Base-by-base conservation (phyloP, 1,140 invertebrate genomes). In the Hormaphis cornu region DNA sequence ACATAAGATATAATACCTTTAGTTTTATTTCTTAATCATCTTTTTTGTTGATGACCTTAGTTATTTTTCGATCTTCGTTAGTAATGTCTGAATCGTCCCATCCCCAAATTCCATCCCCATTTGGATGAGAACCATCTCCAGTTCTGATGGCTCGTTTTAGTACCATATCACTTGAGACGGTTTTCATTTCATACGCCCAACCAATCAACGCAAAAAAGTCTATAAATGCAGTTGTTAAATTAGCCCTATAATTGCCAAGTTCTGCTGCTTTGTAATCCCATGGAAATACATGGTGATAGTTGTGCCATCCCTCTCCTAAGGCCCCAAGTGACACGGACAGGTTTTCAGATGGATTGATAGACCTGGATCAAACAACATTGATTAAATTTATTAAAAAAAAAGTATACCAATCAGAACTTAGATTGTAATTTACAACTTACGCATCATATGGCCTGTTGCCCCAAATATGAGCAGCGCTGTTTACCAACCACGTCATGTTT, bases 231-330 rank as follows among this genome's bases (percentile, higher is more conserved):
- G 87, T 91, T 0, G 91, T 94, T 46, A 88, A 80, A 75, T 96
- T 97, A 14, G 87, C 78, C 14, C 82, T 82, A 78, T 88, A 90
- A 74, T 85, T 83, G 37, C 91, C 89, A 1, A 91, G 80, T 76
- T 92, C 90, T 8, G 89, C 82, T 1, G 90, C 87, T 76, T 91
- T 89, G 81, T 95, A 95, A 76, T 97, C 94, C 85, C 90, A 91
- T 0, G 95, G 95, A 80, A 97, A 97, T 0, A 89, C 88, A 79
- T 97, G 94, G 77, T 97, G 94, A 77, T 95, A 97, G 78, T 96
- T 96, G 76, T 96, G 93, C 85, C 90, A 95, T 3, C 92, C 92
- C 82, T 93, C 90, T 0, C 90, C 90, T 9, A 89, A 78, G 3
- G 88, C 87, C 56, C 87, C 82, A 1, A 89, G 66, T 0, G 89